Conservation (phyloP, 2,113 vertebrate species). For the Rattus rattus region DNA sequence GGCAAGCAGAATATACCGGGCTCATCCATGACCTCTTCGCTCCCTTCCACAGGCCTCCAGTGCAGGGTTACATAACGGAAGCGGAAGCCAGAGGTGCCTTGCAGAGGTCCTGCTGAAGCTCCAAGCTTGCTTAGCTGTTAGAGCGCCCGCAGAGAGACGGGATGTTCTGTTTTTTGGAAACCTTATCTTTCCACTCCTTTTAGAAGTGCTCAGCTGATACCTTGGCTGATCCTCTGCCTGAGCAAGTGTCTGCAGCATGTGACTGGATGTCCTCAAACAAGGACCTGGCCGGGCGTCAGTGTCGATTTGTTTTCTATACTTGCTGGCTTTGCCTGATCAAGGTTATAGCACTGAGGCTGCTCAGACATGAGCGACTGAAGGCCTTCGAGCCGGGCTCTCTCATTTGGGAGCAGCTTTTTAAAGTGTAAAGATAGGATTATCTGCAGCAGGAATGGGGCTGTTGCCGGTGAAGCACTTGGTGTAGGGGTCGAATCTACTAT, state of each 20-base stretch:
- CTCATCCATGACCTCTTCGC: conserved; percentile 64
- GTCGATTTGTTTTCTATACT: neutral
- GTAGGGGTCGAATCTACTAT: neutral
- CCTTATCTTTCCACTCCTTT: conserved; percentile 21
- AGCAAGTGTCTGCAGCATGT: conserved; percentile 21
- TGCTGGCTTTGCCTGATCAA: neutral
- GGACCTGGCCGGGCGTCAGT: neutral
- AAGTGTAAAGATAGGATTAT: neutral
- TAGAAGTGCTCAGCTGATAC: conserved; percentile 56
- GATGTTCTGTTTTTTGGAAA: conserved; percentile 62
- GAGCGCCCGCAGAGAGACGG: conserved; percentile 35
- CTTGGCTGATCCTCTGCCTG: conserved; percentile 20
- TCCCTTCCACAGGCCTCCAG: conserved; percentile 72
- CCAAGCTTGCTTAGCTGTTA: conserved; percentile 39
- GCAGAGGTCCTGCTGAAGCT: conserved; percentile 28
- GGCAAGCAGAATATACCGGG: neutral
- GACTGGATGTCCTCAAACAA: conserved; percentile 23
- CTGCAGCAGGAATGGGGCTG: neutral
- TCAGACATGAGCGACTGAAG: neutral
- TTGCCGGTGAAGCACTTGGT: neutral
- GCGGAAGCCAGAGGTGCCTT: neutral
- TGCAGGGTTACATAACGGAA: conserved; percentile 2
- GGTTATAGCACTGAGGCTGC: neutral
- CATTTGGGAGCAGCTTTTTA: neutral
- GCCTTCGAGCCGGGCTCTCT: neutral